These are phyloP conservation scores for Elysia crispata DNA, from an alignment of 2,888 invertebrate species.

Conservation along the genomic window DNA sequence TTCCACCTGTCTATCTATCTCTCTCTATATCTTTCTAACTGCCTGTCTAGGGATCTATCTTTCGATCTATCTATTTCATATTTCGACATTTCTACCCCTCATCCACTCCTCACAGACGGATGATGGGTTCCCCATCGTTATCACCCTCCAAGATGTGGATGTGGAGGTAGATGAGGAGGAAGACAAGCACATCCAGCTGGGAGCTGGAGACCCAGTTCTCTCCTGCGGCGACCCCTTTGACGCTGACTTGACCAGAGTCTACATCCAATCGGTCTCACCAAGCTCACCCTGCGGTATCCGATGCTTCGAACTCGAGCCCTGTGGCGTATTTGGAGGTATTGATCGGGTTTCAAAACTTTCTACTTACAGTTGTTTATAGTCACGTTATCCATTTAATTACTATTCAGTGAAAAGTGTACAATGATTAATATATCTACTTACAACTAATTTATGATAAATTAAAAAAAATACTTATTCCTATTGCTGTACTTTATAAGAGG, in stretches of 20 bases:
- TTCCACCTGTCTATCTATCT: too few relatives aligned
- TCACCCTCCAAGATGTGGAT: background rate
- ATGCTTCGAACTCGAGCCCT: constrained; percentile 37
- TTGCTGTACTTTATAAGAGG: too few relatives aligned
- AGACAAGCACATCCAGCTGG: constrained; percentile 14
- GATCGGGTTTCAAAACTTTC: background rate
- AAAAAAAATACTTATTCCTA: too few relatives aligned
- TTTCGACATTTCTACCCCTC: too few relatives aligned
- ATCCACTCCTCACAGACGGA: background rate
- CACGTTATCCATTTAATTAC: too few relatives aligned
- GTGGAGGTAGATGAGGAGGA: constrained; percentile 34
- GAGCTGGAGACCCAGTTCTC: constrained; percentile 7
- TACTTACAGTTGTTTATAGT: background rate
- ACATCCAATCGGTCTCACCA: constrained; percentile 31
- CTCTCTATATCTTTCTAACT: too few relatives aligned
- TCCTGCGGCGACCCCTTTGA: constrained; percentile 11
- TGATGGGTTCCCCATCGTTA: background rate
- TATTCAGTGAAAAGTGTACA: too few relatives aligned
- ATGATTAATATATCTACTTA: too few relatives aligned
- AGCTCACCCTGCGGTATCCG: constrained; percentile 25
- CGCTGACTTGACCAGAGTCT: constrained; percentile 26
- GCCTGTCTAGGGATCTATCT: too few relatives aligned
- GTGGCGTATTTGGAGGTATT: background rate
- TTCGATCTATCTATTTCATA: too few relatives aligned
- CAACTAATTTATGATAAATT: too few relatives aligned